Percentiles rank a stretch among this genome's conserved stretches.
Evolutionary conservation across 2,888 invertebrate genomes (phyloP).

Genomic region (Acholoe squamosa): DNA sequence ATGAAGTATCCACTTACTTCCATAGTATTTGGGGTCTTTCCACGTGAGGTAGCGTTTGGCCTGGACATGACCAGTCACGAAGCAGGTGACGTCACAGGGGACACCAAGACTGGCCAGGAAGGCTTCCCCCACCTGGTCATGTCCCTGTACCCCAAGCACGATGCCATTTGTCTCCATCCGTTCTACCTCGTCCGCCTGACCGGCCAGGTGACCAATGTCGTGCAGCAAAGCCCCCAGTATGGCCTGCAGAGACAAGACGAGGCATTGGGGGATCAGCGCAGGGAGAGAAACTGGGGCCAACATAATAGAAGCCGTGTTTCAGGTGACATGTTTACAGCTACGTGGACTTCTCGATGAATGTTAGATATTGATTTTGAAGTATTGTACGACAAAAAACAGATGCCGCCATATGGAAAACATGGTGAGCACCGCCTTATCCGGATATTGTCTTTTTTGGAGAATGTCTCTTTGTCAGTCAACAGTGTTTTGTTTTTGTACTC

Average conservation of each 20-base stretch:
- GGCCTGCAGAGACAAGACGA: constrained; percentile 66
- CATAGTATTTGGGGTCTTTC: constrained; percentile 72
- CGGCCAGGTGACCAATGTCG: constrained; percentile 75
- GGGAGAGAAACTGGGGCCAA: background rate
- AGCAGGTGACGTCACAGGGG: constrained; percentile 70
- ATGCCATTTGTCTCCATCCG: constrained; percentile 72
- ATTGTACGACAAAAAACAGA: too few relatives aligned
- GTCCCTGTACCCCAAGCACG: constrained; percentile 72
- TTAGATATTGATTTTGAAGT: too few relatives aligned
- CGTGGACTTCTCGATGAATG: too few relatives aligned
- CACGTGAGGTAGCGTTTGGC: constrained; percentile 76
- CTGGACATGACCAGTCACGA: constrained; percentile 74
- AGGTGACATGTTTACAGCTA: too few relatives aligned
- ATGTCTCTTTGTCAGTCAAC: too few relatives aligned
- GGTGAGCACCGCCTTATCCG: too few relatives aligned
- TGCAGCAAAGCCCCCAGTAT: constrained; percentile 75
- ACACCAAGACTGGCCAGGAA: constrained; percentile 71
- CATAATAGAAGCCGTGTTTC: background rate
- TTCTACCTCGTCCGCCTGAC: constrained; percentile 67
- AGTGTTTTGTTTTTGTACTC: too few relatives aligned
- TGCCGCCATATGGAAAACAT: too few relatives aligned
- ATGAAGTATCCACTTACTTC: constrained; percentile 69
- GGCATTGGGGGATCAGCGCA: background rate
- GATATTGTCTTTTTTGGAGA: too few relatives aligned
- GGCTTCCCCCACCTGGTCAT: constrained; percentile 72